phyloP scores from a whole-genome alignment of 2,888 invertebrate genomes.

The Drosophila eohydei region DNA sequence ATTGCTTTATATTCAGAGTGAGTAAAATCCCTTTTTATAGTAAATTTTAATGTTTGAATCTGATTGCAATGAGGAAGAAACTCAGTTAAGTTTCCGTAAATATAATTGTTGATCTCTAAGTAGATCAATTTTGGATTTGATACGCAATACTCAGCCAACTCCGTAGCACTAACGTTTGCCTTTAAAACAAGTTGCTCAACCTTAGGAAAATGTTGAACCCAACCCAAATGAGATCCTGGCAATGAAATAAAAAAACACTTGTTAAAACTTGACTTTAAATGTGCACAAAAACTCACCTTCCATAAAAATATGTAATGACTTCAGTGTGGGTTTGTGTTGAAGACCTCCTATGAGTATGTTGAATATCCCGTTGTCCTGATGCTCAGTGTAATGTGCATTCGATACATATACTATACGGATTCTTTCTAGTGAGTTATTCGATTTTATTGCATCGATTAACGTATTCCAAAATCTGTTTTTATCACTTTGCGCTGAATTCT shows the following conservation, averaged over 20 bases:
- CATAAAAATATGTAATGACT: background rate
- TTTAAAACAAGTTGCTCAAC: background rate
- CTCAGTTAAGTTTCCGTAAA: background rate
- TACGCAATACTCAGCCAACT: background rate
- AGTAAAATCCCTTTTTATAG: background rate
- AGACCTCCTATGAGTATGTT: background rate
- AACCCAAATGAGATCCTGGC: background rate
- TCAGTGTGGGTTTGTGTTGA: background rate
- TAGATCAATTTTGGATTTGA: background rate
- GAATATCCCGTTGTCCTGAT: background rate
- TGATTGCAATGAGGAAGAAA: constrained; percentile 3
- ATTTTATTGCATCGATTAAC: background rate
- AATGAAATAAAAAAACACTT: background rate
- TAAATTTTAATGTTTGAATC: background rate
- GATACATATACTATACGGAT: background rate
- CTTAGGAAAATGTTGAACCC: background rate
- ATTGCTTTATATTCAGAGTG: background rate
- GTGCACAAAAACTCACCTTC: background rate
- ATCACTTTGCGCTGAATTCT: background rate
- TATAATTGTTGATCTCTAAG: background rate
- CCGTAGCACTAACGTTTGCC: background rate
- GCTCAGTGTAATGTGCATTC: background rate
- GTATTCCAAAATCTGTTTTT: background rate
- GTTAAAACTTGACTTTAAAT: background rate
- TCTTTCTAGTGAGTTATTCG: background rate